Evolutionary conservation across 2,797 vertebrate species (phyloP).

Genomic region (Gorsachius magnificus): DNA sequence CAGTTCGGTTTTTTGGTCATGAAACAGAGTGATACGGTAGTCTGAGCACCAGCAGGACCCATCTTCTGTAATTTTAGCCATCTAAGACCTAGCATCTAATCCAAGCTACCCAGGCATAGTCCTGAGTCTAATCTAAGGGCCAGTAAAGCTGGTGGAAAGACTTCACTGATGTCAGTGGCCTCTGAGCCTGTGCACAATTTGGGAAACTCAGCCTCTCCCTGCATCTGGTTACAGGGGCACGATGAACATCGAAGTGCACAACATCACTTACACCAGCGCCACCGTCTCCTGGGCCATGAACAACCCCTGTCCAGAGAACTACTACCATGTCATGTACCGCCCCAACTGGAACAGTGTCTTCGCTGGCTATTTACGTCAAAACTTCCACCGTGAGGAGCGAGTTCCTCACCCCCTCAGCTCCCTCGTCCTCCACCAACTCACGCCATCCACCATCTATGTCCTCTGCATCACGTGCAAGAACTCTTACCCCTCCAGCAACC

Average conservation of each 20-base stretch:
- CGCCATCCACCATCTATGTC: conserved; percentile 72
- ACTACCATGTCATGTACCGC: conserved; percentile 76
- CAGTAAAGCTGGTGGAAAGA: background rate
- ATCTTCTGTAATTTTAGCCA: background rate
- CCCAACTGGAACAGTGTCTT: conserved; percentile 78
- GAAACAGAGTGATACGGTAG: background rate
- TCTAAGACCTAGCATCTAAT: background rate
- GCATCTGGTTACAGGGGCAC: conserved; percentile 62
- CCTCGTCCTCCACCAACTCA: conserved; percentile 65
- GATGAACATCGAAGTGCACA: conserved; percentile 77
- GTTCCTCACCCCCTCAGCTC: conserved; percentile 72
- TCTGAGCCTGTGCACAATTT: rapidly evolving
- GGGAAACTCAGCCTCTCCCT: conserved; percentile 3
- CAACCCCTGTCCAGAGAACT: conserved; percentile 74
- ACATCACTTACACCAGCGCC: conserved; percentile 72
- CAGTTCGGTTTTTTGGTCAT: background rate
- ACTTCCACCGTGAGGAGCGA: conserved; percentile 72
- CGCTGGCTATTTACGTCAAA: conserved; percentile 66
- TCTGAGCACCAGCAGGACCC: background rate
- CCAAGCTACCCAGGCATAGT: background rate
- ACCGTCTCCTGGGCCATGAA: conserved; percentile 69
- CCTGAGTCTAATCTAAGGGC: background rate
- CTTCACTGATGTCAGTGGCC: background rate
- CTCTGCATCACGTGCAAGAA: conserved; percentile 76
- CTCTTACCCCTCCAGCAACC: conserved; percentile 68